Conservation (phyloP, 2,888 invertebrate species). For the Dicyrtoma fusca region DNA sequence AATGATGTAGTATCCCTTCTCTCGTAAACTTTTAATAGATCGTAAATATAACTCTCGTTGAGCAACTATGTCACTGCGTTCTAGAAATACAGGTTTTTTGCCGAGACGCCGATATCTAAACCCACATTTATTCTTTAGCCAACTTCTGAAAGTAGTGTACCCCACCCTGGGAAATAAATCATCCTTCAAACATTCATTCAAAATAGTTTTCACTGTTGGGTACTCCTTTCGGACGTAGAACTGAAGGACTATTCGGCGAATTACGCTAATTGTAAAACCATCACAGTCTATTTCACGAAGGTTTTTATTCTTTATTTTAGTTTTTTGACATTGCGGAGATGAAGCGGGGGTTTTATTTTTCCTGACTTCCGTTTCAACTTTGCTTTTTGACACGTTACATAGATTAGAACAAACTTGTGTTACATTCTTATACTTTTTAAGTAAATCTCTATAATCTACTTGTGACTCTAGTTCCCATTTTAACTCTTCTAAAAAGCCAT, state of each 20-base stretch:
- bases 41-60: constrained; percentile 8
- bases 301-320: too few relatives aligned
- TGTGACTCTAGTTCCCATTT: too few relatives aligned
- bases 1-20: not conserved
- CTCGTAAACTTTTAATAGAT: not conserved
- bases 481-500: too few relatives aligned
- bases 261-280: too few relatives aligned
- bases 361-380: too few relatives aligned
- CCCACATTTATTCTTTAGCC: not conserved
- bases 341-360: too few relatives aligned
- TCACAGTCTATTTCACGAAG: too few relatives aligned
- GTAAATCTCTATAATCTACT: too few relatives aligned
- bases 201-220: constrained; percentile 24
- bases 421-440: too few relatives aligned
- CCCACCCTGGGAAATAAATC: not conserved
- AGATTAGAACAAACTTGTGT: too few relatives aligned
- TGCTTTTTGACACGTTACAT: too few relatives aligned
- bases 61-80: not conserved
- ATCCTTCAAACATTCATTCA: not conserved
- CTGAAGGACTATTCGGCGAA: not conserved
- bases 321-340: too few relatives aligned
- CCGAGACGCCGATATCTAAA: not conserved
- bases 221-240: not conserved
- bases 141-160: not conserved
- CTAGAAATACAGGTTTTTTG: constrained; percentile 15